phyloP scores from a whole-genome alignment of 2,113 vertebrate species.

The Nannospalax galili region DNA sequence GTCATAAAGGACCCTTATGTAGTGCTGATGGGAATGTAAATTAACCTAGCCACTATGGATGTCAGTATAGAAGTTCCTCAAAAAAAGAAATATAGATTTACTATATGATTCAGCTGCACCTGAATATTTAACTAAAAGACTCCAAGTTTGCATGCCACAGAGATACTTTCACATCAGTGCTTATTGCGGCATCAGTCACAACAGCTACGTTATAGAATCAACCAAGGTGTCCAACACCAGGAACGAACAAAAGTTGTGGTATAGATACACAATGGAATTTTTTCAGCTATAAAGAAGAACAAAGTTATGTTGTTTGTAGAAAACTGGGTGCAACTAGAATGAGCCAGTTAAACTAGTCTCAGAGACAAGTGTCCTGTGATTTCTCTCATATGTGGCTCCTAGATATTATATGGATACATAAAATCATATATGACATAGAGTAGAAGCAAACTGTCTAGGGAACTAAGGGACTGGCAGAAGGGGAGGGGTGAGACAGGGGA shows the following conservation, averaged over 20 bases:
- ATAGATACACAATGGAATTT: neutral
- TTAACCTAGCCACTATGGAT: no score
- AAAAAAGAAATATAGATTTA: neutral
- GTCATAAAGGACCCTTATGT: neutral
- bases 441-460: neutral
- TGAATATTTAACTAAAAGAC: neutral
- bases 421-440: neutral
- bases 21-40: neutral
- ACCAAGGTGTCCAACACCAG: neutral
- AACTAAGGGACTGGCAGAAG: neutral
- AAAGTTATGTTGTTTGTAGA: neutral
- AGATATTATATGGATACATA: neutral
- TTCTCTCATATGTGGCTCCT: neutral
- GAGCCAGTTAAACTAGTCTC: neutral
- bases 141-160: neutral
- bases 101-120: neutral
- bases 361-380: neutral
- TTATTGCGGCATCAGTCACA: neutral
- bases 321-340: neutral
- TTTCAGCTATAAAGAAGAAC: neutral
- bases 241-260: neutral
- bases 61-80: neutral
- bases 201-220: neutral
- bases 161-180: neutral
- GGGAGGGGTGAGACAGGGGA: neutral